These are phyloP conservation scores for Ailurus styani DNA, from an alignment of 2,113 vertebrate genomes.

Conservation along the genomic window DNA sequence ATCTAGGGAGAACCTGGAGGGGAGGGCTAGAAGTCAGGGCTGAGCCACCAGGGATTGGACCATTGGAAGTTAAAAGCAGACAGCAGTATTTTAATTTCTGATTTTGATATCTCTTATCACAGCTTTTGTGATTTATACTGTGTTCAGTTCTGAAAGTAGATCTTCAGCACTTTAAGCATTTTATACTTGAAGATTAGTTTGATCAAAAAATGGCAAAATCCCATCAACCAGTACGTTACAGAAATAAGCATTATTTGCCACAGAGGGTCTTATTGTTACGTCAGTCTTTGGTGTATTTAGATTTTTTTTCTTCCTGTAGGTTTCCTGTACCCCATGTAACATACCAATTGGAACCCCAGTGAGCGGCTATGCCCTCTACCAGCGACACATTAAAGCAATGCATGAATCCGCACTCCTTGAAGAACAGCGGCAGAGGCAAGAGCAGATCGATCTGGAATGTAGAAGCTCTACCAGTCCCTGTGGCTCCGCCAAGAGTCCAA, in stretches of 20 bases:
- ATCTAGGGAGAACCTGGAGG: not conserved
- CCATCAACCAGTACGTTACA: not conserved
- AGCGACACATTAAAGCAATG: constrained; percentile 95
- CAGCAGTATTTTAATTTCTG: not conserved
- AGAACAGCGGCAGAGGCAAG: constrained; percentile 93
- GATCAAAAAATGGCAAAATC: not conserved
- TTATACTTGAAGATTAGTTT: not conserved
- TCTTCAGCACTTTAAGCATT: not conserved
- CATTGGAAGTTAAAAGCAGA: not conserved
- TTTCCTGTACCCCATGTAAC: constrained; percentile 86
- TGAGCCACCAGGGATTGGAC: not conserved
- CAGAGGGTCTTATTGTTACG: not conserved
- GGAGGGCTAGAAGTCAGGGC: not conserved
- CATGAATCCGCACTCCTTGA: constrained; percentile 94
- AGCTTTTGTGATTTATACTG: not conserved
- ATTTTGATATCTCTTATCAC: not conserved
- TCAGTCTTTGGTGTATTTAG: not conserved
- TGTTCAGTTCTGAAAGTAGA: constrained; percentile 9
- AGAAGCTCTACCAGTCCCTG: constrained; percentile 82
- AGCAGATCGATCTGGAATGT: constrained; percentile 90
- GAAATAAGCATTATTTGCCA: not conserved
- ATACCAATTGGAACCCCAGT: constrained; percentile 85
- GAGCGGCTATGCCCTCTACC: constrained; percentile 92
- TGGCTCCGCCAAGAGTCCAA: constrained; percentile 89
- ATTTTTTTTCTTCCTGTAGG: constrained; percentile 67